phyloP scores from a whole-genome alignment of 2,888 invertebrate species.

The Halictus ligatus region DNA sequence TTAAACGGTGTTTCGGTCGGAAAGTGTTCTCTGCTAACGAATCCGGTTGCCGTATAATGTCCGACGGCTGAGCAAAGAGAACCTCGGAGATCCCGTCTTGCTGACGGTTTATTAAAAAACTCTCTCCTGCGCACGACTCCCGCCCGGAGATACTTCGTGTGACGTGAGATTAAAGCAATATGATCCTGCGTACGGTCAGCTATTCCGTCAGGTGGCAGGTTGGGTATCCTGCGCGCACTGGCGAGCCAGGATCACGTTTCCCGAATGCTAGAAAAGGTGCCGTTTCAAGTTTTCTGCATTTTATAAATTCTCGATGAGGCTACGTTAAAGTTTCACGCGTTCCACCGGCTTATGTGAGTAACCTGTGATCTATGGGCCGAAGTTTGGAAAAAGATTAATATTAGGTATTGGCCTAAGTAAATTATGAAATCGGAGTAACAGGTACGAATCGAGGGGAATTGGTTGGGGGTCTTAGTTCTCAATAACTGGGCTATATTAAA shows the following conservation, averaged over 20 bases:
- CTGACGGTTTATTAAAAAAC: constrained; percentile 10
- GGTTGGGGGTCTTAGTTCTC: background rate
- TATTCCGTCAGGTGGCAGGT: constrained; percentile 64
- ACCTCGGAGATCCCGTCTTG: background rate
- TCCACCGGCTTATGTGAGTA: background rate
- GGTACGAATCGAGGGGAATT: background rate
- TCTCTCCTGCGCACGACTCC: background rate
- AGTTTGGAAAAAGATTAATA: background rate
- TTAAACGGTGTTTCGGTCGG: constrained; percentile 12
- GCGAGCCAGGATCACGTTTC: constrained; percentile 8
- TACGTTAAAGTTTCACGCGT: constrained; percentile 14
- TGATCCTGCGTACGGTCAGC: constrained; percentile 70
- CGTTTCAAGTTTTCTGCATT: constrained; percentile 14
- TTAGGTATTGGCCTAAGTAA: constrained; percentile 1
- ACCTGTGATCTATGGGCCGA: background rate
- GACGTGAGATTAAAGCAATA: constrained; percentile 50
- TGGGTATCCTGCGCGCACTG: background rate
- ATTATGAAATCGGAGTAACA: background rate
- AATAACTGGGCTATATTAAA: too few relatives aligned
- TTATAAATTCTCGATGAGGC: constrained; percentile 10
- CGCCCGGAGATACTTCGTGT: constrained; percentile 7
- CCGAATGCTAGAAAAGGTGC: constrained; percentile 45
- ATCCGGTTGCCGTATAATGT: background rate
- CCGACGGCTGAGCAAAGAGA: background rate
- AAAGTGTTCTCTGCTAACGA: background rate